A percentile compares a stretch with the other conserved stretches of the same genome.
Conservation (phyloP, 2,888 invertebrate species). For the Alcis repandata region DNA sequence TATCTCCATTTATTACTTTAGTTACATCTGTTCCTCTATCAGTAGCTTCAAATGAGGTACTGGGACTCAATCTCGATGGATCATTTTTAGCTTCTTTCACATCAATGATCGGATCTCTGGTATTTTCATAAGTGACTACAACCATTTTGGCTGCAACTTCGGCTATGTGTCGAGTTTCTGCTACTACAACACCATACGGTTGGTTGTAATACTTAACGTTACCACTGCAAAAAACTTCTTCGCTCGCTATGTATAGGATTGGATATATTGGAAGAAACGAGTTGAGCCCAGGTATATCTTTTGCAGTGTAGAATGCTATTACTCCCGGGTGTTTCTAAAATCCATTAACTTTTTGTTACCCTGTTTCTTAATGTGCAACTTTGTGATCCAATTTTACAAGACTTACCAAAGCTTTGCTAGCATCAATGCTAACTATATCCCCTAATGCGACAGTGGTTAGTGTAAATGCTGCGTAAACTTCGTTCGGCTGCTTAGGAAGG, state of each 20-base stretch:
- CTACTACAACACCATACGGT: constrained; percentile 83
- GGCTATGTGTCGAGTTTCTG: constrained; percentile 84
- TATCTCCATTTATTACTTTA: constrained; percentile 52
- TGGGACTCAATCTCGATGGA: constrained; percentile 51
- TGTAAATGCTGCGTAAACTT: constrained; percentile 89
- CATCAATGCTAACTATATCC: constrained; percentile 85
- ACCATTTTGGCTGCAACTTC: constrained; percentile 85
- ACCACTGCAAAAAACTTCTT: constrained; percentile 78
- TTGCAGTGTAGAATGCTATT: constrained; percentile 86
- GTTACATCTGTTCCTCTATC: constrained; percentile 59
- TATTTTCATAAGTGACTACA: constrained; percentile 79
- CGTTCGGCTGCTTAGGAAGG: constrained; percentile 83
- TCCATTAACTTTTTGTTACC: too few species aligned
- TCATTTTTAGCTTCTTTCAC: constrained; percentile 57
- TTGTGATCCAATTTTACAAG: too few species aligned
- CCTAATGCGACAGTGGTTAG: constrained; percentile 82
- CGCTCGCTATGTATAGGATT: constrained; percentile 44
- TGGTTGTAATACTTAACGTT: constrained; percentile 66
- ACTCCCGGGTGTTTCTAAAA: constrained; percentile 88
- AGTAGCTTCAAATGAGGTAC: constrained; percentile 28
- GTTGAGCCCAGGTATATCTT: constrained; percentile 89
- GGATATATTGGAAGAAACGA: constrained; percentile 64
- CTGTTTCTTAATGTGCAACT: too few species aligned
- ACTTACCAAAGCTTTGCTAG: constrained; percentile 88
- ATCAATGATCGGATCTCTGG: constrained; percentile 63